Base-by-base conservation (phyloP, 2,888 invertebrate genomes). In the Lasioglossum vierecki region DNA sequence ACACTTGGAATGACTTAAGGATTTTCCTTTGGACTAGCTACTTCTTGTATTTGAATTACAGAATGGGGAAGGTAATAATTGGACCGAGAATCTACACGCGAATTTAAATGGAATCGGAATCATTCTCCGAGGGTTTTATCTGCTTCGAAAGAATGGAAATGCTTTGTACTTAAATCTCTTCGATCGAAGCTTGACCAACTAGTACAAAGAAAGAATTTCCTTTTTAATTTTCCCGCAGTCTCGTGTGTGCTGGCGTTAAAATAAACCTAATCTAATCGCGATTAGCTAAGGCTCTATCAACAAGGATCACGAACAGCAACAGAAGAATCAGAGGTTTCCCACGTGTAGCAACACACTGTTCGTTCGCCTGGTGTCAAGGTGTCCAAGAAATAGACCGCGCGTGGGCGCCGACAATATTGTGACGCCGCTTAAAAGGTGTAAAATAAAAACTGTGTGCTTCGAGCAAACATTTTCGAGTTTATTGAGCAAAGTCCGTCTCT, bases 381-480 rank as follows among this genome's bases (percentile, higher is more conserved):
- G 57, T 73, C 35, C 79, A 68, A n/a, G 57, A 60, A 77, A 71
- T 70, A 73, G 82, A 77, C 68, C 30, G 60, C 70, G 39, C 78
- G 85, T 84, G 76, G 76, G 82, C 53, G 82, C 68, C 79, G 86
- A 72, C 63, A 77, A 84, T 83, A 71, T 88, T 88, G 74, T 88
- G 86, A 88, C 79, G 81, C 72, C 77, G 84, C 68, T 80, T 74
- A 79, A 79, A 88, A 84, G 86, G 88, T 86, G 91, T 82, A 81
- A 89, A 85, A 80, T 86, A 86, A 88, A 88, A 86, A 87, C 57
- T 46, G 80, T 91, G 82, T 86, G 83, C 73, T 83, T 77, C 83
- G 76, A 83, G 87, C 88, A 90, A 91, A 90, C 90, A 85, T 63
- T 79, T 84, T 80, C 74, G 74, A 86, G 91, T 87, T 79, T 90